These are phyloP conservation scores for Glaucomys volans DNA, from an alignment of 2,113 vertebrate genomes.

Conservation along the genomic window DNA sequence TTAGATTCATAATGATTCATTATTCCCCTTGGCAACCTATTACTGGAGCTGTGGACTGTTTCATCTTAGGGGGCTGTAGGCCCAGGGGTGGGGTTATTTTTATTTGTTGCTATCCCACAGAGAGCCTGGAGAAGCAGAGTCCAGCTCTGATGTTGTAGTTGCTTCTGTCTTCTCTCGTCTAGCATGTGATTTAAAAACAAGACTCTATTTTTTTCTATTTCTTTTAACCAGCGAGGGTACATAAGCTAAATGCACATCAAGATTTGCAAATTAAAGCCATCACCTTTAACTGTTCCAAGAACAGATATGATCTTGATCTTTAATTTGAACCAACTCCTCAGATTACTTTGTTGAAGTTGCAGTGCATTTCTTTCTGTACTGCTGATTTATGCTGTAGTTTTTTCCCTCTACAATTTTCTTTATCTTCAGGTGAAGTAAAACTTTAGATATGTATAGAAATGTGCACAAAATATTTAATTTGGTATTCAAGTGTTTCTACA, in stretches of 20 bases:
- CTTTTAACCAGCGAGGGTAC: neutral
- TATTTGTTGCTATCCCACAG: neutral
- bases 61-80: neutral
- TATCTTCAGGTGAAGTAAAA: constrained; percentile 6
- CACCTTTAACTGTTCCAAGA: neutral
- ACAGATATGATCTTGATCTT: neutral
- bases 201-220: neutral
- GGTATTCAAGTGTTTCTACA: neutral
- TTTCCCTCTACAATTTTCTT: constrained; percentile 49
- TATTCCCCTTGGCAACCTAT: neutral
- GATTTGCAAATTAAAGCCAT: neutral
- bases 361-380: neutral
- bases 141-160: neutral
- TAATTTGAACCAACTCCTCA: neutral
- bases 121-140: neutral
- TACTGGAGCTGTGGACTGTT: neutral
- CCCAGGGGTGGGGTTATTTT: neutral
- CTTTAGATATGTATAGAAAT: neutral
- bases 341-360: neutral
- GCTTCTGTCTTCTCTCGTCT: neutral
- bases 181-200: neutral
- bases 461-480: constrained; percentile 68
- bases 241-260: neutral
- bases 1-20: constrained; percentile 23
- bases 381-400: neutral